Evolutionary conservation across 2,113 vertebrate species (phyloP), one percentile per base, ranked within the genome.

Genomic region (Calcarius ornatus): DNA sequence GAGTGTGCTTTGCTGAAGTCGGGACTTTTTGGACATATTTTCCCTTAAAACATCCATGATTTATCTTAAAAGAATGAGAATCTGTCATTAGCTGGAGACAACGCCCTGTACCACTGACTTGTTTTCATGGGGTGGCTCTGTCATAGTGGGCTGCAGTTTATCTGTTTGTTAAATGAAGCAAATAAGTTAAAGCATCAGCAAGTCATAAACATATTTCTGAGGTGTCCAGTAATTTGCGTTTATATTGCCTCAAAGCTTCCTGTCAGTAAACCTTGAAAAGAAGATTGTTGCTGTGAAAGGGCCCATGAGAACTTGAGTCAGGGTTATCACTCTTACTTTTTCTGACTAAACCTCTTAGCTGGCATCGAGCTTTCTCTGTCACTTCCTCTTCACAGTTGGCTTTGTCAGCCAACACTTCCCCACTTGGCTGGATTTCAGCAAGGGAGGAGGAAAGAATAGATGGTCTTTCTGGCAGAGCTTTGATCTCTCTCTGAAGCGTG

Each of bases 11-110:
- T 1, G 2, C 77, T 88, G 48, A 69, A 65, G 37, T 16, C 0
- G 3, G 33, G 65, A 31, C 18, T 82, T 85, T 78, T 50, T 81
- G 80, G 64, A 53, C 6, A 2, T 42, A 9, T 47, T 87, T 94
- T 91, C 51, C 22, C n/a, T 92, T 76, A 64, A 84, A 95, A 86
- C 50, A 86, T 69, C 68, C 64, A 12, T 95, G 88, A 96, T 90
- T 86, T 93, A 56, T 93, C 79, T 77, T 54, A 63, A 94, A 94
- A 88, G 92, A 96, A 96, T 86, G 90, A 96, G 28, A 77, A 56
- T 75, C 51, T 48, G 4, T 71, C 47, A 33, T 13, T 38, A 63
- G 70, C 87, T 92, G 51, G 60, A 90, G 92, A 28, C 96, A 95
- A 86, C 68, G 37, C 92, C 95, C 96, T 93, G 76, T 71, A 81